Base-by-base conservation (phyloP, 2,888 invertebrate species). In the Ctenicera cuprea region DNA sequence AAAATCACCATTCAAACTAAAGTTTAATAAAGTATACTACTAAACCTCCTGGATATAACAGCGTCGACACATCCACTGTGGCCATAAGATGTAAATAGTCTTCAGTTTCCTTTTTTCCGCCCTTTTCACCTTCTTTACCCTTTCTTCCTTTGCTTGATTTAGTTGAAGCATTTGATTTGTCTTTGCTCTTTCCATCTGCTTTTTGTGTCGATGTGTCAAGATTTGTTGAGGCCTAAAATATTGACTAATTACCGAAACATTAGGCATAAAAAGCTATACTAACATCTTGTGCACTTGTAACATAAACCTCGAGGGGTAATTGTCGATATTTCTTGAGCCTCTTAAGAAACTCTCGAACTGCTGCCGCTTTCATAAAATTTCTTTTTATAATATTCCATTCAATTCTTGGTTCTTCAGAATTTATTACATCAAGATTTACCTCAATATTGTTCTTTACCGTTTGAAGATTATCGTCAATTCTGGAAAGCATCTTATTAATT, bases 1-100 rank as follows among this genome's bases (percentile, higher is more conserved):
- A 5, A 54, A 33, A 52, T 54, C 12, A 43, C 8, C 16, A 18
- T 20, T 67, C 9, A 37, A 7, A 0, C 45, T 4, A 1, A 38
- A 41, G 14, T 14, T 14, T 14, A 14, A 14, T n/a, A 41, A 14
- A 5, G 20, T 30, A 66, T 76, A n/a, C n/a, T n/a, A n/a, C n/a
- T n/a, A n/a, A n/a, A 82, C 84, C 82, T 69, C 87, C 87, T 11
- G 87, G 87, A 82, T 86, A 86, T 26, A 87, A 72, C 26, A 87
- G 76, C 20, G 82, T 74, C 5, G 84, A 82, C 14, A 87, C 71
- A 80, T 87, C 86, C 12, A 85, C 70, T 22, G 83, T 75, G 0
- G 83, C 83, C 85, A 86, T 86, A 8, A 86, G 79, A 76, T 87
- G 87, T 52, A 87, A 77, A 74, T 71, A 83, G 30, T 79, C 79